Evolutionary conservation across 2,113 vertebrate species (phyloP).

Genomic region (Corythoichthys intestinalis): DNA sequence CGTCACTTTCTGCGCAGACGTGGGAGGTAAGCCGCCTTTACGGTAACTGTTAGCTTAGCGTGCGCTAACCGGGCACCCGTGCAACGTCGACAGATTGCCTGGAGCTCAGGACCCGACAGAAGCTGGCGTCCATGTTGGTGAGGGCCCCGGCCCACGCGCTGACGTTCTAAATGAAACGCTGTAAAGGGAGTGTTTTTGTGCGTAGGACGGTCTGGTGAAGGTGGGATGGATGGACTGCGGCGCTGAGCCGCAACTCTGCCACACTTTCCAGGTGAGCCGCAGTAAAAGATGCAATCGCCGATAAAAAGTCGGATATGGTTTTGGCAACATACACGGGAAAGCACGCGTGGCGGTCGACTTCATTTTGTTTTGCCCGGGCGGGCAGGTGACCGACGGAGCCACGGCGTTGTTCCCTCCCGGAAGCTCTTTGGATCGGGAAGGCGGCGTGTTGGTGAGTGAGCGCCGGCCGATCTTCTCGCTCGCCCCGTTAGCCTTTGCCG

Average conservation of each 20-base stretch:
- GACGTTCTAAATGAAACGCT: neutral
- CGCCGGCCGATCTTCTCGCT: neutral
- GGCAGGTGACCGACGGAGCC: constrained; percentile 77
- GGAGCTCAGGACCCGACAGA: constrained; percentile 83
- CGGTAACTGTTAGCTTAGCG: neutral
- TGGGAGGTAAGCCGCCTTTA: constrained; percentile 75
- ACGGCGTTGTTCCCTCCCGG: constrained; percentile 90
- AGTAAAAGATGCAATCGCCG: fast-evolving
- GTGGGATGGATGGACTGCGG: constrained; percentile 94
- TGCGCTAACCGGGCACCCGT: neutral
- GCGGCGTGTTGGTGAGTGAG: constrained; percentile 85
- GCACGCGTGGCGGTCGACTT: too few species aligned
- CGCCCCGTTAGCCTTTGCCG: too few species aligned
- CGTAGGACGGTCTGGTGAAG: constrained; percentile 87
- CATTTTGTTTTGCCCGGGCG: too few species aligned
- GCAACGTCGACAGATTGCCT: constrained; percentile 81
- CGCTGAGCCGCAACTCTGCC: constrained; percentile 82
- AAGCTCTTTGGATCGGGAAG: constrained; percentile 81
- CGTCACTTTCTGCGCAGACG: constrained; percentile 87
- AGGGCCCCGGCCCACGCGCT: constrained; percentile 43
- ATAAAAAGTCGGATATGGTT: too few species aligned
- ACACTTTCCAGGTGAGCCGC: constrained; percentile 72
- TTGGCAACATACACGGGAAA: too few species aligned
- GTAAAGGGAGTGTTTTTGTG: constrained; percentile 10
- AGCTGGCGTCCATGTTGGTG: constrained; percentile 95